Conservation (phyloP, 2,888 invertebrate genomes). For the Lasioglossum malachurum region DNA sequence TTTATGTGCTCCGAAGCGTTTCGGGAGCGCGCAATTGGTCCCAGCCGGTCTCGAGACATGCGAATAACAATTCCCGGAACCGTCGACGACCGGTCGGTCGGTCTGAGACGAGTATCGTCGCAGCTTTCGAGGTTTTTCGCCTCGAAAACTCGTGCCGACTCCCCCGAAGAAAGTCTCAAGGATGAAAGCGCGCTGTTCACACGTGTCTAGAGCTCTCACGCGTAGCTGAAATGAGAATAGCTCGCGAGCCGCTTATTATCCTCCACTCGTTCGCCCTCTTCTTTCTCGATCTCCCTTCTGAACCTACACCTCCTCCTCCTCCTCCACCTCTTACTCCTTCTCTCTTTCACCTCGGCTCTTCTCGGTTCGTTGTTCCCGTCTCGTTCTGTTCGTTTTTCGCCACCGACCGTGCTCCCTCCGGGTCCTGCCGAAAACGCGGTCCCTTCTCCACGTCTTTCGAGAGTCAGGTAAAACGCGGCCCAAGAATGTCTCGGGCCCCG, state of each 20-base stretch:
- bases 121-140: neutral
- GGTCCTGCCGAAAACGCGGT: slow-evolving; percentile 39
- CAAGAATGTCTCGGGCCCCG: slow-evolving; percentile 38
- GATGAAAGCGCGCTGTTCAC: slow-evolving; percentile 3
- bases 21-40: neutral
- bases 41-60: neutral
- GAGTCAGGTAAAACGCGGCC: slow-evolving; percentile 58
- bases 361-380: neutral
- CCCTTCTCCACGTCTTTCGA: slow-evolving; percentile 46
- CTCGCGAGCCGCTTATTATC: slow-evolving; percentile 38
- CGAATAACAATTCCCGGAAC: neutral
- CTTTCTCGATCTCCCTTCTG: neutral
- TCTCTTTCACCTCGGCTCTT: neutral
- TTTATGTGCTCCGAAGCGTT: neutral
- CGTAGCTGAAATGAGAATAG: slow-evolving; percentile 19
- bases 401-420: neutral
- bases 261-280: slow-evolving; percentile 10
- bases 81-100: neutral
- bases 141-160: neutral
- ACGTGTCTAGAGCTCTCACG: slow-evolving; percentile 28
- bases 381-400: neutral
- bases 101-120: neutral
- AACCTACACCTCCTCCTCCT: neutral
- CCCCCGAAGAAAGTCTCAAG: slow-evolving; percentile 5
- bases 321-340: neutral